A percentile compares a stretch with the other conserved stretches of the same genome.
Evolutionary conservation across 2,113 vertebrate species (phyloP).

Genomic region (Globicephala melas): DNA sequence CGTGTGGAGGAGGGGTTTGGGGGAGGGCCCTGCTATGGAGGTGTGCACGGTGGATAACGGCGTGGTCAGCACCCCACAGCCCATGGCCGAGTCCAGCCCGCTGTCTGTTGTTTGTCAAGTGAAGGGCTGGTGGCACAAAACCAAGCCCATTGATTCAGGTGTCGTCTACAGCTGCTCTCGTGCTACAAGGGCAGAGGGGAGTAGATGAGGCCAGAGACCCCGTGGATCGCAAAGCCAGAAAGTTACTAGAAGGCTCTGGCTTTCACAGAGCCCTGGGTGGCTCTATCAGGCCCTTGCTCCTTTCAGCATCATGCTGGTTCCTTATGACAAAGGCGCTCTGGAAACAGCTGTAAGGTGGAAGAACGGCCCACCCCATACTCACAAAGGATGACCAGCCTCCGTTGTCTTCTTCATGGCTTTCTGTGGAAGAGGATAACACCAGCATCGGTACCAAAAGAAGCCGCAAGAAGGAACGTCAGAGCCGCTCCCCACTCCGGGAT

Average conservation of each 20-base stretch:
- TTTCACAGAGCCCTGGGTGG: fast-evolving
- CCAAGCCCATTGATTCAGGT: not conserved
- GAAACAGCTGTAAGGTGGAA: fast-evolving
- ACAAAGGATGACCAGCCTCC: constrained; percentile 91
- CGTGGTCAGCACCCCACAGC: not conserved
- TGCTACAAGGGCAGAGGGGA: fast-evolving
- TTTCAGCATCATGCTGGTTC: fast-evolving
- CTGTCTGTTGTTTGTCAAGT: not conserved
- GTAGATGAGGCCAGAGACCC: fast-evolving
- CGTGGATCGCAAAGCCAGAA: not conserved
- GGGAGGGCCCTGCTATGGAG: no score
- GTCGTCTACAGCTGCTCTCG: not conserved
- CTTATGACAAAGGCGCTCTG: not conserved
- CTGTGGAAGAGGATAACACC: constrained; percentile 59
- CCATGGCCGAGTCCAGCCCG: fast-evolving
- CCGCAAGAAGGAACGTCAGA: not conserved
- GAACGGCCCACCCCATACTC: constrained; percentile 74
- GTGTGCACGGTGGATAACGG: fast-evolving
- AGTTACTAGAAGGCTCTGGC: not conserved
- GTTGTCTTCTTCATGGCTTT: constrained; percentile 73
- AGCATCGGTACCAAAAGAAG: not conserved
- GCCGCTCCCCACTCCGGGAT: not conserved
- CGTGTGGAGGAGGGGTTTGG: not conserved
- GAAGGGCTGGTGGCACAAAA: not conserved
- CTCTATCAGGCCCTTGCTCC: fast-evolving